Evolutionary conservation across 2,888 invertebrate species (phyloP), one percentile per base, ranked within the genome.

Genomic region (Sisyra terminalis): DNA sequence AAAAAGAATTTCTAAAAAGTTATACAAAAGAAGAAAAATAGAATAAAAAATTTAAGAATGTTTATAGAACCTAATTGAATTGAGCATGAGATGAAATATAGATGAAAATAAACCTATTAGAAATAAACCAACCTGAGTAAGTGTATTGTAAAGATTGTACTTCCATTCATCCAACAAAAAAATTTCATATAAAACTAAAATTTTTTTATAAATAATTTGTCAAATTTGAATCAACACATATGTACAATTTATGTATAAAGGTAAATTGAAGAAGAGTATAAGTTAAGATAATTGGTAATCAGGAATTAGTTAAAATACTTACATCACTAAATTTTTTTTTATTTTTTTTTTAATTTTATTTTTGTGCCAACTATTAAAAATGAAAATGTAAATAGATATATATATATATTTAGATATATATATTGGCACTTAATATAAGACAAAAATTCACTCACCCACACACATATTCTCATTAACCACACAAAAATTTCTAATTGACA

Each of bases 401-500:
- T 11, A 18, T 38, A 14, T 14, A n/a, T 30, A 30, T 10, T n/a
- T n/a, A 30, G 10, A 30, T 30, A 30, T 30, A 30, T n/a, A 11
- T 34, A 34, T 34, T 34, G 34, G 34, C 34, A 34, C 34, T 34
- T 14, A 34, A 11, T 3, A 14, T 14, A 34, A 34, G 11, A 14
- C 15, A 34, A 14, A 34, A 34, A 13, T 13, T n/a, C 14, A 15
- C 15, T 8, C 15, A 14, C 14, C 7, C 15, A 15, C 15, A 14
- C 14, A 15, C 11, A n/a, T 11, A 15, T 15, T 13, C 34, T 8
- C 8, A 8, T 14, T 7, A 34, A 50, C 47, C 46, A 48, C 49
- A 46, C 49, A 50, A 47, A 49, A 48, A 49, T 49, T 48, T 50
- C 49, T 54, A 55, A 55, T 55, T 55, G 55, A 55, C 54, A 50